A percentile compares a stretch with the other conserved stretches of the same genome.
Conservation (phyloP, 2,797 vertebrate species). For the Anguilla megastoma region DNA sequence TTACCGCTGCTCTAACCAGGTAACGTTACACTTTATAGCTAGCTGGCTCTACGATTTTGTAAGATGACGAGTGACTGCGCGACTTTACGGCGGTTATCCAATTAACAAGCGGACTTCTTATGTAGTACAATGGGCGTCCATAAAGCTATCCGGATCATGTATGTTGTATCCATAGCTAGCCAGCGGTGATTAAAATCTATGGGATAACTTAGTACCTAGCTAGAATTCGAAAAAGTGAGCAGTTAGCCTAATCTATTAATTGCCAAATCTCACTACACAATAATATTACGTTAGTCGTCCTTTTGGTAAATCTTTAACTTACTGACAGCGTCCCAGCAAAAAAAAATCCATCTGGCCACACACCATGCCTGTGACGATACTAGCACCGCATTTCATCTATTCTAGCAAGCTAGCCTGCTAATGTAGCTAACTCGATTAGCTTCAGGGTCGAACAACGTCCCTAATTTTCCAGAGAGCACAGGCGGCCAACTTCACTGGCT, state of each 20-base stretch:
- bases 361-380: background rate
- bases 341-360: background rate
- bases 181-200: background rate
- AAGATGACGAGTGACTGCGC: background rate
- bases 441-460: background rate
- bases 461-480: background rate
- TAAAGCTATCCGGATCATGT: background rate
- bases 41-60: background rate
- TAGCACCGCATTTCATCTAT: background rate
- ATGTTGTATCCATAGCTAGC: background rate
- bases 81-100: background rate
- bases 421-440: background rate
- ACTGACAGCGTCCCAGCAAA: background rate
- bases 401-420: background rate
- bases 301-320: background rate
- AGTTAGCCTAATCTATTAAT: background rate
- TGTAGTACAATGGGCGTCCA: background rate
- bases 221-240: background rate
- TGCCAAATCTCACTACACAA: background rate
- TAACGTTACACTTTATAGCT: conserved; percentile 2
- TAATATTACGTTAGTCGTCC: background rate
- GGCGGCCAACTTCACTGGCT: background rate
- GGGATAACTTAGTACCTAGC: background rate
- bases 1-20: conserved; percentile 21
- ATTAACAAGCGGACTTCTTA: background rate